phyloP scores from a whole-genome alignment of 2,797 vertebrate genomes.

The Austrolebias charrua region DNA sequence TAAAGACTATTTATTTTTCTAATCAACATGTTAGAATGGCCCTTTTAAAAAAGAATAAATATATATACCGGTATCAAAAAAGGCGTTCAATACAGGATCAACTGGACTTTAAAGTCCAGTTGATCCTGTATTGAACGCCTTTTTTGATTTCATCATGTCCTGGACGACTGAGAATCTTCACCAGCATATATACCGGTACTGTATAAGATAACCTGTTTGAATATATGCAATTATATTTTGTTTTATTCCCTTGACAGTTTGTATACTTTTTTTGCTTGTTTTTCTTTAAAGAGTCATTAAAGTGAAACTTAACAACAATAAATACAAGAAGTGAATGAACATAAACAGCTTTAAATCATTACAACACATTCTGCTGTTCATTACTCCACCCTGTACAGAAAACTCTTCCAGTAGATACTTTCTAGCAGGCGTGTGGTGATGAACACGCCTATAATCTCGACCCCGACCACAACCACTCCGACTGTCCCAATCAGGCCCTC shows the following conservation, averaged over 20 bases:
- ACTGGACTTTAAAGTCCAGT: no score
- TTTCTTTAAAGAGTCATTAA: no score
- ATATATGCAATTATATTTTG: background rate
- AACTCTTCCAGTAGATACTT: slow-evolving; percentile 68
- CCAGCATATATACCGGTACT: no score
- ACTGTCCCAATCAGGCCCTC: slow-evolving; percentile 46
- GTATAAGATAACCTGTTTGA: background rate
- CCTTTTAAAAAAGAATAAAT: no score
- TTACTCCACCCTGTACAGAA: background rate
- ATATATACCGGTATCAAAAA: no score
- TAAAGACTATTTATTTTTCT: background rate
- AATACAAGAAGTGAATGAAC: background rate
- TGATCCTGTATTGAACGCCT: no score
- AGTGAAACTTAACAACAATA: background rate
- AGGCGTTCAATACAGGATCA: no score
- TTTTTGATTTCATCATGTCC: no score
- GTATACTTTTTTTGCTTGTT: no score
- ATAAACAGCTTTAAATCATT: background rate
- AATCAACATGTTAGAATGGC: background rate
- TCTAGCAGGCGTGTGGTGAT: slow-evolving; percentile 72
- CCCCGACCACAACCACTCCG: slow-evolving; percentile 40
- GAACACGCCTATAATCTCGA: slow-evolving; percentile 78
- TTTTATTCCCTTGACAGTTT: background rate
- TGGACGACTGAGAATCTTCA: no score
- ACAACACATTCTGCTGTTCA: slow-evolving; percentile 5